These are phyloP conservation scores for Eilema griseolum DNA, from an alignment of 2,888 invertebrate genomes.

Conservation along the genomic window DNA sequence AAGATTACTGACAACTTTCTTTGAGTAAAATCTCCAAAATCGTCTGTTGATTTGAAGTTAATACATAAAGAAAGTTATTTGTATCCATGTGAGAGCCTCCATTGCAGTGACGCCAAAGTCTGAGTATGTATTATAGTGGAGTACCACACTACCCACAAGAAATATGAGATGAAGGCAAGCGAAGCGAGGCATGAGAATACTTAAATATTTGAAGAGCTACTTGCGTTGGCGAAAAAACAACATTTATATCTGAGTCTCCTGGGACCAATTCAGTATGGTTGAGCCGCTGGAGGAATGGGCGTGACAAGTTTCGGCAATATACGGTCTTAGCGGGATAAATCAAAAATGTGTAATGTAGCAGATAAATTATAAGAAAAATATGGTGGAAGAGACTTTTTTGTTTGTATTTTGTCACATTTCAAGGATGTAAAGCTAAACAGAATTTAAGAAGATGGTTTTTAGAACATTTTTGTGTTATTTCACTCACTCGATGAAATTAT, in stretches of 20 bases:
- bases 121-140: constrained; percentile 18
- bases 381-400: constrained; percentile 27
- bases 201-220: constrained; percentile 43
- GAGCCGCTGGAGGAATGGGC: constrained; percentile 31
- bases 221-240: constrained; percentile 44
- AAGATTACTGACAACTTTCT: neutral
- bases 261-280: constrained; percentile 31
- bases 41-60: too few relatives aligned
- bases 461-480: neutral
- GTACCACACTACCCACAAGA: constrained; percentile 29
- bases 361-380: constrained; percentile 26
- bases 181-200: constrained; percentile 27
- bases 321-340: constrained; percentile 34
- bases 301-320: constrained; percentile 34
- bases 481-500: too few relatives aligned
- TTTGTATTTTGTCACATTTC: constrained; percentile 15
- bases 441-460: neutral
- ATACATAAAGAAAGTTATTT: too few relatives aligned
- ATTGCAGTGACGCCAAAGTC: constrained; percentile 4
- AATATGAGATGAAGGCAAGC: constrained; percentile 27
- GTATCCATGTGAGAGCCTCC: neutral
- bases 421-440: neutral
- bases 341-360: constrained; percentile 35
- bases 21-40: neutral
- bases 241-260: constrained; percentile 38